Evolutionary conservation across 2,888 invertebrate species (phyloP).

Genomic region (Nasonia oneida): DNA sequence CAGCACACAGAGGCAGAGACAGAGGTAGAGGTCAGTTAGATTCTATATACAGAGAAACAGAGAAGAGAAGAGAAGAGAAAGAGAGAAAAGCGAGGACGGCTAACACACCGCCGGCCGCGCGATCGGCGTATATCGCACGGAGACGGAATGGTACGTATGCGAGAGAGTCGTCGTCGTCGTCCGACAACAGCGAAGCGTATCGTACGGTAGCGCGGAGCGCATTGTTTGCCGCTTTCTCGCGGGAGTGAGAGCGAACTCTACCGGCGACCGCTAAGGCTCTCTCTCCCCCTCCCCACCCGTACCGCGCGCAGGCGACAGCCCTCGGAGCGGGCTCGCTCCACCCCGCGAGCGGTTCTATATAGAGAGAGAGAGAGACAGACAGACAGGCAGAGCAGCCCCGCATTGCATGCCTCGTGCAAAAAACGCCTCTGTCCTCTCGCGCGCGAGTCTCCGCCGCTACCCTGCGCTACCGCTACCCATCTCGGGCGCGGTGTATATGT

Average conservation of each 20-base stretch:
- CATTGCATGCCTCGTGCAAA: neutral
- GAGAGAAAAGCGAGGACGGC: neutral
- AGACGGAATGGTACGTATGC: neutral
- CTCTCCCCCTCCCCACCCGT: neutral
- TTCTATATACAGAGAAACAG: neutral
- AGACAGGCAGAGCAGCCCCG: neutral
- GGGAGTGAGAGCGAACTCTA: slow-evolving; percentile 46
- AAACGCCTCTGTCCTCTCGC: slow-evolving; percentile 55
- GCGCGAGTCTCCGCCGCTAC: slow-evolving; percentile 31
- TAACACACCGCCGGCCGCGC: neutral
- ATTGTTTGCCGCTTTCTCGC: slow-evolving; percentile 72
- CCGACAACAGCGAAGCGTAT: slow-evolving; percentile 69
- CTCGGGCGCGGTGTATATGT: neutral
- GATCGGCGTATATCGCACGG: neutral
- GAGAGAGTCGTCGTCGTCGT: neutral
- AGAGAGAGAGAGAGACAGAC: neutral
- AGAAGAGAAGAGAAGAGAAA: neutral
- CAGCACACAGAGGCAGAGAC: slow-evolving; percentile 14
- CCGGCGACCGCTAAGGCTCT: slow-evolving; percentile 54
- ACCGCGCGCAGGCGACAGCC: slow-evolving; percentile 52
- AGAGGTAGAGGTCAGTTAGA: slow-evolving; percentile 9
- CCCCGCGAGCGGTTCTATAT: neutral
- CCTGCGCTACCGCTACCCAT: neutral
- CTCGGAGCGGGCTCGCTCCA: slow-evolving; percentile 9
- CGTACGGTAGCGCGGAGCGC: slow-evolving; percentile 75